These are phyloP conservation scores for Pelagia noctiluca DNA, from an alignment of 30 jellyfish, hydroid and myxozoan genomes.

Conservation along the genomic window DNA sequence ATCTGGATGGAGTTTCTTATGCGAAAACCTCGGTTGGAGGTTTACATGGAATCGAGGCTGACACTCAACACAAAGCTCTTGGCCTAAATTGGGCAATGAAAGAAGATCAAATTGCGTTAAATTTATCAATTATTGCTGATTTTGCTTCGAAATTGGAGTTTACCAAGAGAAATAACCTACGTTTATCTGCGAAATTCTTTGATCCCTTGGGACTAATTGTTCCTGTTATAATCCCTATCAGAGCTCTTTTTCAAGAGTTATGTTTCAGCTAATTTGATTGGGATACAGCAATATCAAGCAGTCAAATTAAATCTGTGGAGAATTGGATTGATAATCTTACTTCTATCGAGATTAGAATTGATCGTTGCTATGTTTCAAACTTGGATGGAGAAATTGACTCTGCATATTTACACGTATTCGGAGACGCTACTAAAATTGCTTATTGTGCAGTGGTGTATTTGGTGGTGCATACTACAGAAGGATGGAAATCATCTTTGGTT, in stretches of 20 bases:
- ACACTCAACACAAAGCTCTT: constrained; percentile 22
- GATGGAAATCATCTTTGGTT: constrained; percentile 17
- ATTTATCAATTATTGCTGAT: constrained; percentile 6
- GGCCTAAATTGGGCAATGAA: constrained; percentile 49
- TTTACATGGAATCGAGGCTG: constrained; percentile 22
- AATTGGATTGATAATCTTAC: constrained; percentile 13
- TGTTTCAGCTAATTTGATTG: constrained; percentile 28
- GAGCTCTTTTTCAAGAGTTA: constrained; percentile 38
- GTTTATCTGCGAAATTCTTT: constrained; percentile 37
- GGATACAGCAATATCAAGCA: constrained; percentile 18
- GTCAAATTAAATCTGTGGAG: neutral
- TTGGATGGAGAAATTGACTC: constrained; percentile 9
- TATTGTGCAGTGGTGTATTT: constrained; percentile 43
- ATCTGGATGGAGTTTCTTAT: neutral
- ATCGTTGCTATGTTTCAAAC: neutral
- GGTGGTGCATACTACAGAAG: neutral
- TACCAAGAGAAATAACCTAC: constrained; percentile 34
- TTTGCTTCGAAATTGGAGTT: constrained; percentile 11
- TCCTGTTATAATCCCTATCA: constrained; percentile 36
- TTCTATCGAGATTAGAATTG: neutral
- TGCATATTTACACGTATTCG: constrained; percentile 9
- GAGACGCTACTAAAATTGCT: constrained; percentile 33
- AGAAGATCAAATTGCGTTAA: constrained; percentile 3
- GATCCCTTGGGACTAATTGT: constrained; percentile 38
- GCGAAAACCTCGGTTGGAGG: constrained; percentile 51